Evolutionary conservation across 2,113 vertebrate species (phyloP).

Genomic region (Pterocles burchelli): DNA sequence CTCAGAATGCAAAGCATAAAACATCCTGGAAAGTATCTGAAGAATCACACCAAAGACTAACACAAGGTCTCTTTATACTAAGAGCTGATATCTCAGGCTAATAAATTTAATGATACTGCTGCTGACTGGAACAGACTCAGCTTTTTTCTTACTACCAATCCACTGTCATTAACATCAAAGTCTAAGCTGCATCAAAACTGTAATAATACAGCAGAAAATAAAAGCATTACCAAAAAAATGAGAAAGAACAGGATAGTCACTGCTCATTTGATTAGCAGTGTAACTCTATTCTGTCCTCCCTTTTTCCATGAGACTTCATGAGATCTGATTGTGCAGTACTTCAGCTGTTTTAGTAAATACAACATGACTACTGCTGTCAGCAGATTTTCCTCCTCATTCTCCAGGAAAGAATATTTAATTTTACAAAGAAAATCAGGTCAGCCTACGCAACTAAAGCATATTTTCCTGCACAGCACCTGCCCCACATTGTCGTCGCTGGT

Average conservation of each 20-base stretch:
- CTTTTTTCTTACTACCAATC: conserved; percentile 52
- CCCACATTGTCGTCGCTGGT: not conserved
- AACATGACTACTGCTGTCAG: conserved; percentile 61
- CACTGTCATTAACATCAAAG: conserved; percentile 59
- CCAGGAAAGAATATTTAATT: conserved; percentile 69
- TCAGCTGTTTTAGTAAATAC: conserved; percentile 62
- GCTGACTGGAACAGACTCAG: conserved; percentile 54
- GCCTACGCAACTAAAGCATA: conserved; percentile 41
- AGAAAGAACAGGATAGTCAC: conserved; percentile 17
- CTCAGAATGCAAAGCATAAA: not conserved
- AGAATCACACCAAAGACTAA: conserved; percentile 12
- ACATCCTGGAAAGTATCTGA: not conserved
- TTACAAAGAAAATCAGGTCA: conserved; percentile 63
- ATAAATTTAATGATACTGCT: conserved; percentile 64
- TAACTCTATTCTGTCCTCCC: conserved; percentile 39
- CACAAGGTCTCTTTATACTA: conserved; percentile 31
- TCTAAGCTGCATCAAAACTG: conserved; percentile 55
- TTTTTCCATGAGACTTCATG: not conserved
- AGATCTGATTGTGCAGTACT: conserved; percentile 42
- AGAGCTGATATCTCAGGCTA: conserved; percentile 42
- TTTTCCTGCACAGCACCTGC: conserved; percentile 40
- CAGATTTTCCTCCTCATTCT: conserved; percentile 64
- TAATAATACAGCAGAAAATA: conserved; percentile 51
- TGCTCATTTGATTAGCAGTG: conserved; percentile 50
- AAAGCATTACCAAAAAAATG: conserved; percentile 29